These are phyloP conservation scores for Monomorium pharaonis DNA, from an alignment of 1,140 invertebrate genomes.

Conservation along the genomic window DNA sequence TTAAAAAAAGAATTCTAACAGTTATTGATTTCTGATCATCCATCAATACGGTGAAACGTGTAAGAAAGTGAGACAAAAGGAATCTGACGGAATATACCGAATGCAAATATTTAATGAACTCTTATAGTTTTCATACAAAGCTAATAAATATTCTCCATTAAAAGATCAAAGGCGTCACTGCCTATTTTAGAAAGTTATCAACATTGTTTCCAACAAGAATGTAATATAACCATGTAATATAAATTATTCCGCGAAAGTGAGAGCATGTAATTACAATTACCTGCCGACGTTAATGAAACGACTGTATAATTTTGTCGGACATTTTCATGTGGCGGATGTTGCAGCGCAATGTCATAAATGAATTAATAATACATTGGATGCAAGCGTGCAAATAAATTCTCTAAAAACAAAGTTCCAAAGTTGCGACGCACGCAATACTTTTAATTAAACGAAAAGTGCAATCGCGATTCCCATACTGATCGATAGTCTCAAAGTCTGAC, in stretches of 20 bases:
- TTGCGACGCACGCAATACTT: background rate
- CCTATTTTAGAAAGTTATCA: conserved; percentile 24
- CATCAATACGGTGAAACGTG: conserved; percentile 4
- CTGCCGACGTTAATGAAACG: background rate
- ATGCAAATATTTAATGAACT: conserved; percentile 42
- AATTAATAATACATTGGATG: background rate
- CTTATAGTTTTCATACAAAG: conserved; percentile 21
- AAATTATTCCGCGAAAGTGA: conserved; percentile 31
- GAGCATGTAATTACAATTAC: conserved; percentile 25
- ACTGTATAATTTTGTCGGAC: background rate
- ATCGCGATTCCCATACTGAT: background rate
- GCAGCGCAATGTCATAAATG: background rate
- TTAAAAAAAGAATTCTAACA: conserved; percentile 10
- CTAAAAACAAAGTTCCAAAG: background rate
- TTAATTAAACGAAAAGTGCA: background rate
- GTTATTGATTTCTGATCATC: conserved; percentile 8
- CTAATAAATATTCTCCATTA: conserved; percentile 24
- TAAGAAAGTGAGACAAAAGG: background rate
- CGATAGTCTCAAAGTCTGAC: conserved; percentile 26
- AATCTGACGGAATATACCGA: background rate
- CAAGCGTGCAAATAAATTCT: background rate
- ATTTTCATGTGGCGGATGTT: background rate
- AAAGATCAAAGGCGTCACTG: conserved; percentile 18
- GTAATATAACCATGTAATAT: conserved; percentile 36
- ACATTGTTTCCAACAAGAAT: conserved; percentile 31